Percentiles rank a stretch among this genome's conserved stretches.
phyloP scores from a whole-genome alignment of 1,140 invertebrate genomes.

The Chionoecetes opilio region DNA sequence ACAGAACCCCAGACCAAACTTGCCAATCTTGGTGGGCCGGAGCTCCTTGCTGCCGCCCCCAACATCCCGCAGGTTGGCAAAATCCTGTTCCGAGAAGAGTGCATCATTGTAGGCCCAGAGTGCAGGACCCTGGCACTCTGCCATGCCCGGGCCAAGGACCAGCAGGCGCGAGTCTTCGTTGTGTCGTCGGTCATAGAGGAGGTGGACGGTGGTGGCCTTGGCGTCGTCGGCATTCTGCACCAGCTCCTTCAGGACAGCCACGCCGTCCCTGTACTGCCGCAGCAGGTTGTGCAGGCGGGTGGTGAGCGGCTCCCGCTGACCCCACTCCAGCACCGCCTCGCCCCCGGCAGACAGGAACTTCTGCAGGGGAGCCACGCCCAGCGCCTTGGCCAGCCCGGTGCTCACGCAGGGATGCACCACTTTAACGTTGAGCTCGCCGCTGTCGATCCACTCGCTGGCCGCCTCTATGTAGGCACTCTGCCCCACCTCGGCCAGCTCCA shows the following conservation, averaged over 20 bases:
- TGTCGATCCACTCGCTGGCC: constrained; percentile 41
- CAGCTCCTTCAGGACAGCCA: constrained; percentile 62
- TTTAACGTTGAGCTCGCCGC: constrained; percentile 52
- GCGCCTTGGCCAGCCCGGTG: neutral
- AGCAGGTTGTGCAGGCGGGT: constrained; percentile 64
- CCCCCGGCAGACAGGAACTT: constrained; percentile 43
- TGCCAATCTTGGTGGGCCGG: constrained; percentile 61
- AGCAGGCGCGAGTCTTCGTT: constrained; percentile 57
- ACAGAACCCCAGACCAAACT: constrained; percentile 67
- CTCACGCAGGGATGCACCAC: constrained; percentile 47
- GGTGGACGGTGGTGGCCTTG: constrained; percentile 35
- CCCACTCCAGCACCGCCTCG: constrained; percentile 62
- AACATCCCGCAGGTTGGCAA: constrained; percentile 44
- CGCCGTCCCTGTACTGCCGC: constrained; percentile 61
- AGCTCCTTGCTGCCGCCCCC: constrained; percentile 58
- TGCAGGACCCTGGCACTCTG: constrained; percentile 60
- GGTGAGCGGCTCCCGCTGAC: constrained; percentile 64
- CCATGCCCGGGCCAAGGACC: constrained; percentile 19
- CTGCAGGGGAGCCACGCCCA: constrained; percentile 50
- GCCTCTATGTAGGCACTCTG: constrained; percentile 43
- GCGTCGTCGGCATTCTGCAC: constrained; percentile 73
- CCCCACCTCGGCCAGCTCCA: constrained; percentile 50
- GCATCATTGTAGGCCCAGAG: constrained; percentile 66
- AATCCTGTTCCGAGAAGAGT: constrained; percentile 53
- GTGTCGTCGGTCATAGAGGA: constrained; percentile 61